Percentiles rank a stretch among this genome's conserved stretches.
phyloP scores from a whole-genome alignment of 1,140 invertebrate genomes.

The Heliconius congener region DNA sequence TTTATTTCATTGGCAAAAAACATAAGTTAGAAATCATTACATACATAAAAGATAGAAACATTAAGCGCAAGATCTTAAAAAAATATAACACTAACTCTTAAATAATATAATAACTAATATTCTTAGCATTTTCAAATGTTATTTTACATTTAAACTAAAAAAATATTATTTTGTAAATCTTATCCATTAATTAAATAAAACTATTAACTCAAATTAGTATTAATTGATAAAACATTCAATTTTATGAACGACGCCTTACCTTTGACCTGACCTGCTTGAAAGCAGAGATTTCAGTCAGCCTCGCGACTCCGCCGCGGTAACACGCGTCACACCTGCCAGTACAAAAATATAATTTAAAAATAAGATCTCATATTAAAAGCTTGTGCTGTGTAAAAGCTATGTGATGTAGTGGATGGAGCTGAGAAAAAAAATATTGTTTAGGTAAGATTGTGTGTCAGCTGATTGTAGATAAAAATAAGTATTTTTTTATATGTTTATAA shows the following conservation, averaged over 20 bases:
- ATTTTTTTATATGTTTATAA: background rate
- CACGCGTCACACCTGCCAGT: constrained; percentile 30
- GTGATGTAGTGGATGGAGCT: background rate
- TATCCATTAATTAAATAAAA: background rate
- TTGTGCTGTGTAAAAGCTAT: constrained; percentile 9
- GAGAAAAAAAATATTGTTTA: background rate
- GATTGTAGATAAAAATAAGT: background rate
- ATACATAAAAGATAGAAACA: too few species aligned
- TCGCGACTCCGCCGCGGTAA: constrained; percentile 46
- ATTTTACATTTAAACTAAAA: too few species aligned
- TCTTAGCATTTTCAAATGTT: too few species aligned
- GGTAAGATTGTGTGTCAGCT: background rate
- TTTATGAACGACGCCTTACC: constrained; percentile 38
- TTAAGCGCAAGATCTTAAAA: too few species aligned
- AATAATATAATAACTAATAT: too few species aligned
- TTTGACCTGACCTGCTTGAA: constrained; percentile 54
- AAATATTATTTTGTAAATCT: background rate
- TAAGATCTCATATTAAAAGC: background rate
- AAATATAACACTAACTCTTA: too few species aligned
- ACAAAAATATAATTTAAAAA: constrained; percentile 4
- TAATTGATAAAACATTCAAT: constrained; percentile 22
- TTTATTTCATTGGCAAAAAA: too few species aligned
- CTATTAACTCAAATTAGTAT: background rate
- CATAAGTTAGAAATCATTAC: too few species aligned
- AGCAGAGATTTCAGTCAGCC: constrained; percentile 57